phyloP scores from a whole-genome alignment of 2,888 invertebrate species.

The Microdon myrmicae region DNA sequence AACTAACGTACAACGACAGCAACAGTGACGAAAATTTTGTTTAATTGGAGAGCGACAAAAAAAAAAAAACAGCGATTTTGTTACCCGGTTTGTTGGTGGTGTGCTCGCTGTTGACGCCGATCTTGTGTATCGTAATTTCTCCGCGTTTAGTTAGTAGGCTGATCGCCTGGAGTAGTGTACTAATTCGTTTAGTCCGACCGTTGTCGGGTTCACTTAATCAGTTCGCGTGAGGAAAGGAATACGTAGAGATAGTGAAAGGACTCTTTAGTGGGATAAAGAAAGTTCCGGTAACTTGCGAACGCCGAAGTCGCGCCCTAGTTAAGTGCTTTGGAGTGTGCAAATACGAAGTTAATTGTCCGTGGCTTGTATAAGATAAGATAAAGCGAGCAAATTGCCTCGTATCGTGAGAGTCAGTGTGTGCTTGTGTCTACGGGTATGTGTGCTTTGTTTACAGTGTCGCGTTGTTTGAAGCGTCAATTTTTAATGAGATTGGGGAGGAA shows the following conservation, averaged over 20 bases:
- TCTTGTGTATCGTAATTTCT: slow-evolving; percentile 40
- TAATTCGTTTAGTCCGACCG: slow-evolving; percentile 42
- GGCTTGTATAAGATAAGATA: no score
- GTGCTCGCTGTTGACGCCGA: slow-evolving; percentile 5
- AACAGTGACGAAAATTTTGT: slow-evolving; percentile 17
- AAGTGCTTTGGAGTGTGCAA: no score
- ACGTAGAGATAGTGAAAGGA: no score
- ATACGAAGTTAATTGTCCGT: no score
- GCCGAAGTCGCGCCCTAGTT: no score
- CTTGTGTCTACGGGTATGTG: slow-evolving; percentile 6
- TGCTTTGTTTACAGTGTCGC: neutral
- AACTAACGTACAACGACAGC: slow-evolving; percentile 6
- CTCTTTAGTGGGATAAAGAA: no score
- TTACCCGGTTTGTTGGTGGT: slow-evolving; percentile 12
- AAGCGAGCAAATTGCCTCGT: no score
- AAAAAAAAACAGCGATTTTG: slow-evolving; percentile 13
- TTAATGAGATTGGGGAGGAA: no score
- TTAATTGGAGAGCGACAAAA: slow-evolving; percentile 26
- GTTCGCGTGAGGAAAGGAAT: no score
- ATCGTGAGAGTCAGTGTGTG: no score
- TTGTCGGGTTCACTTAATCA: slow-evolving; percentile 39
- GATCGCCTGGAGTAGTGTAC: slow-evolving; percentile 30
- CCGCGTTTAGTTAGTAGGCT: slow-evolving; percentile 41
- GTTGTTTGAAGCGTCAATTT: no score
- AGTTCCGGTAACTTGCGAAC: no score